Evolutionary conservation across 2,888 invertebrate genomes (phyloP), one percentile per base, ranked within the genome.

Genomic region (Leptinotarsa tumamoca): DNA sequence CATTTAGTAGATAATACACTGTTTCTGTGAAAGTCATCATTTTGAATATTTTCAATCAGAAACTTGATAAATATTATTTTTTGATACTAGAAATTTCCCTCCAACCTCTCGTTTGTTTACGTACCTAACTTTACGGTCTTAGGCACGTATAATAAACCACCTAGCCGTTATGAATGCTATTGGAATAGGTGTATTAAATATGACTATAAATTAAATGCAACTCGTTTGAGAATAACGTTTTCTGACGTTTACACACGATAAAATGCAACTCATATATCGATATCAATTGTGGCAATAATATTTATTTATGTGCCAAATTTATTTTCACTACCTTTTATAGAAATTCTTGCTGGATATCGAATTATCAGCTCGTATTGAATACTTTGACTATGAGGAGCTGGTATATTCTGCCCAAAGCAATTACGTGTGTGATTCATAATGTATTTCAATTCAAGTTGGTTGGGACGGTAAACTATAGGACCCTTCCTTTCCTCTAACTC

Each of bases 181-280:
- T 69, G 51, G 52, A 52, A 68, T 54, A 33, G 54, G 33, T 69
- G 69, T 56, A 69, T 69, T 69, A 69, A 69, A 69, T 56, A 58
- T 56, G 69, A 23, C 43, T 56, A 69, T 69, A 69, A 69, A 69
- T 51, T 69, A 69, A 51, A 52, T 43, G n/a, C 51, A 69, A 43
- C 69, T 56, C 69, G 69, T 69, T 68, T 33, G 52, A 43, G 33
- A 56, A 69, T 69, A 69, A 69, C 69, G 43, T 43, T 56, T 56
- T 33, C 56, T 56, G 69, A 69, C 69, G 56, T 69, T 69, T 69
- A 69, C 69, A 69, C 69, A 56, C 69, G 69, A 69, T 69, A 69
- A 69, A 69, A 56, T 69, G 56, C 69, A 69, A 33, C 21, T 63
- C 63, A 33, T 33, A 63, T 63, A 63, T 63, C 63, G 17, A n/a